Base-by-base conservation (phyloP, 2,797 vertebrate genomes). In the Craterocephalus amniculus region DNA sequence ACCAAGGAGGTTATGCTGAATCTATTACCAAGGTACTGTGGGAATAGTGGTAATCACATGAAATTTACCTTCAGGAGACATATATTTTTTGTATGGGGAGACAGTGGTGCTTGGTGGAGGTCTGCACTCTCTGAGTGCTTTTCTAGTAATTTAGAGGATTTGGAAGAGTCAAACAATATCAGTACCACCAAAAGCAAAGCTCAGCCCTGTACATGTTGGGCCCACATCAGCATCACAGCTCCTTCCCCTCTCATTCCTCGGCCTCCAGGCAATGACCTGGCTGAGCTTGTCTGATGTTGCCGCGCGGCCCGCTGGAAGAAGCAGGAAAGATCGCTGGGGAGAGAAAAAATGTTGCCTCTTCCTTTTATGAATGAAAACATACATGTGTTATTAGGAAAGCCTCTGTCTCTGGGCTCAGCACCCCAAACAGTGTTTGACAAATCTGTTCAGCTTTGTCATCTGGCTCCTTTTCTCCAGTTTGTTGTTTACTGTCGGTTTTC, bases 241-340 rank as follows among this genome's bases (percentile, higher is more conserved):
- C 18, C 31, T 70, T 66, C 58, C 38, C 57, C 27, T 79, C 74
- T 65, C 75, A 70, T 71, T 61, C 58, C 51, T 43, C 59, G 22
- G 71, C 14, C 36, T 60, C 16, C 32, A 11, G 49, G 36, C 68
- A 83, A 80, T 90, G 76, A 74, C 67, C 26, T 72, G 16, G 59
- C 52, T 83, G 65, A 70, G 58, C 54, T 73, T 65, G 72, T 85
- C 32, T 84, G 75, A 76, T 71, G 54, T 3, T 32, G 66, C 70
- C 1, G 26, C 73, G 43, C 1, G 66, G 63, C 22, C 69, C 2
- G 8, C 69, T 29, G 67, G 61, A 60, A 10, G 24, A 9, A 14
- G 4, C 16, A 58, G 4, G 35, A 74, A n/a, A 34, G 49, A n/a
- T n/a, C n/a, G n/a, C n/a, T n/a, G n/a, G n/a, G 59, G 54, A 61